phyloP scores from a whole-genome alignment of 2,888 invertebrate genomes.

The Caenorhabditis sp. region DNA sequence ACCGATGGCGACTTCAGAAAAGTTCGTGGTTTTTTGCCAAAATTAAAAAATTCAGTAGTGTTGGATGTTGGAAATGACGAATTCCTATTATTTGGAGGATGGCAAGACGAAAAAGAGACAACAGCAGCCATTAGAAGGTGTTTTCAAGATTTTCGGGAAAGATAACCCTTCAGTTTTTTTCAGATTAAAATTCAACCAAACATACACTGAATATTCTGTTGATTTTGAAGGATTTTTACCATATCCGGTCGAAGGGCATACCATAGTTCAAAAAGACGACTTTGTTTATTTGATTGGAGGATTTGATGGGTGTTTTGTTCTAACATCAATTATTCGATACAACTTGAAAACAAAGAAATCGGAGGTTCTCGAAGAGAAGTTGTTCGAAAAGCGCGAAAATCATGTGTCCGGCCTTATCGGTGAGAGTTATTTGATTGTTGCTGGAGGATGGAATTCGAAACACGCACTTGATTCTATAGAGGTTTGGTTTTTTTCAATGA shows the following conservation, averaged over 20 bases:
- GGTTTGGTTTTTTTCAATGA: too few species aligned
- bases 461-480: conserved; percentile 50
- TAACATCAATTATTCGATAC: conserved; percentile 43
- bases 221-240: conserved; percentile 32
- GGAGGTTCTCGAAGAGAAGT: conserved; percentile 24
- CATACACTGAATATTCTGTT: conserved; percentile 13
- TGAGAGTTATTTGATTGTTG: conserved; percentile 46
- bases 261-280: background rate
- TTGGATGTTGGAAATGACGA: conserved; percentile 13
- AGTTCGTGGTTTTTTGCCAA: conserved; percentile 11
- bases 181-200: conserved; percentile 27
- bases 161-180: conserved; percentile 2
- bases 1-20: background rate
- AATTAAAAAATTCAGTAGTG: conserved; percentile 37
- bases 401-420: conserved; percentile 44
- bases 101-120: conserved; percentile 60
- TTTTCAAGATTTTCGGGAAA: background rate
- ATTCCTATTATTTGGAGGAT: conserved; percentile 62
- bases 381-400: conserved; percentile 57
- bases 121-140: conserved; percentile 47
- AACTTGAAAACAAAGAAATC: conserved; percentile 33
- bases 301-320: conserved; percentile 49
- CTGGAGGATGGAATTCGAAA: conserved; percentile 62
- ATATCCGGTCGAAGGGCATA: conserved; percentile 44
- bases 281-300: conserved; percentile 44